Evolutionary conservation across 2,888 invertebrate genomes (phyloP).

Genomic region (Dicranocentrus wangi): DNA sequence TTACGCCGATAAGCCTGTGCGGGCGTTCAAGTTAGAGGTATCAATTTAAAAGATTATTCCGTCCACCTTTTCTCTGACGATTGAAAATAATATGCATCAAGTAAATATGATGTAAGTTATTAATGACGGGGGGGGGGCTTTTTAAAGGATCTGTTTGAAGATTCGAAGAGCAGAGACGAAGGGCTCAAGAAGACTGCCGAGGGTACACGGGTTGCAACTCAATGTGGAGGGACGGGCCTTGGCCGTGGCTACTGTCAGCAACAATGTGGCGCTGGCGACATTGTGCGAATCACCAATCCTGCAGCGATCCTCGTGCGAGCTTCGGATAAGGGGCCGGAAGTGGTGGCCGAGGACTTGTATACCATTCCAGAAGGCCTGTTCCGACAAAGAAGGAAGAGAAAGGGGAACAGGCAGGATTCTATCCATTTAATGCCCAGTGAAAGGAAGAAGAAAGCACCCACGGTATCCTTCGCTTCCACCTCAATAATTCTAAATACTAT

Average conservation of each 20-base stretch:
- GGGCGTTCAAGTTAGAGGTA: conserved; percentile 68
- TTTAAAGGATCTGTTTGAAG: conserved; percentile 51
- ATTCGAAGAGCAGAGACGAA: conserved; percentile 10
- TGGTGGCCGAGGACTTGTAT: conserved; percentile 68
- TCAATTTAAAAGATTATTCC: neutral
- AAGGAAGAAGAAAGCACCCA: conserved; percentile 67
- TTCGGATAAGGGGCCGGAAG: conserved; percentile 68
- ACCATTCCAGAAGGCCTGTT: conserved; percentile 65
- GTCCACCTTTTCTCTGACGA: neutral
- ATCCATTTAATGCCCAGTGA: conserved; percentile 68
- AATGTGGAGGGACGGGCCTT: conserved; percentile 49
- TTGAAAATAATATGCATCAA: neutral
- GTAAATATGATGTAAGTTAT: too few species aligned
- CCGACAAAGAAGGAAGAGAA: conserved; percentile 49
- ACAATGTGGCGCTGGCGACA: conserved; percentile 63
- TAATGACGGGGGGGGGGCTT: neutral
- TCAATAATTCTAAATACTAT: too few species aligned
- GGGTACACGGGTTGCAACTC: conserved; percentile 24
- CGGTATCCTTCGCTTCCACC: conserved; percentile 44
- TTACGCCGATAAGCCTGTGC: conserved; percentile 40
- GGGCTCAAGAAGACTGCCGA: conserved; percentile 34
- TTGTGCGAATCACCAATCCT: conserved; percentile 63
- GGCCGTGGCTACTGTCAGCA: conserved; percentile 40
- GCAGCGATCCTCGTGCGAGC: conserved; percentile 64
- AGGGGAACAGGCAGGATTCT: conserved; percentile 36